Conservation (phyloP, 2,797 vertebrate genomes). For the Hippocampus kuda region DNA sequence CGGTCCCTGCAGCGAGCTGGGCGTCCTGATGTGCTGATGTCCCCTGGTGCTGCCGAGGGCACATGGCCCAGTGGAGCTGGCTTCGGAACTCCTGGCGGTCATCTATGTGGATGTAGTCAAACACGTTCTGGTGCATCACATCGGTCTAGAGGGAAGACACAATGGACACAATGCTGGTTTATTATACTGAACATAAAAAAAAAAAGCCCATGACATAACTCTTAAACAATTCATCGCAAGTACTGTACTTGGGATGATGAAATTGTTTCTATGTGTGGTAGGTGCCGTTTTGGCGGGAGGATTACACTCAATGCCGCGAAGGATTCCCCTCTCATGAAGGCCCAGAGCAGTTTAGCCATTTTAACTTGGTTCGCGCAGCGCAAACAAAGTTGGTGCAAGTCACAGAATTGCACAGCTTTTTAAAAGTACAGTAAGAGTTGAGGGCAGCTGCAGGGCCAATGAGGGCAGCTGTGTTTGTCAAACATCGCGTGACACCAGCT, state of each 20-base stretch:
- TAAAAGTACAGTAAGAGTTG: conserved; percentile 29
- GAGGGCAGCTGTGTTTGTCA: conserved; percentile 69
- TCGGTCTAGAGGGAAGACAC: conserved; percentile 74
- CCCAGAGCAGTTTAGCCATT: conserved; percentile 1
- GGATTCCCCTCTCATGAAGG: conserved; percentile 2
- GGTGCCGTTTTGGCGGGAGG: not conserved
- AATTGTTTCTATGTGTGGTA: not conserved
- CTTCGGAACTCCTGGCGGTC: conserved; percentile 88
- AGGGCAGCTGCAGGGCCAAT: conserved; percentile 48
- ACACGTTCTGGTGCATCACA: conserved; percentile 95
- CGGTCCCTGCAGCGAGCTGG: conserved; percentile 57
- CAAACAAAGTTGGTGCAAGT: conserved; percentile 16
- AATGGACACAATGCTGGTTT: no score
- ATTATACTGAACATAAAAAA: not conserved
- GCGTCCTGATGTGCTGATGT: conserved; percentile 60
- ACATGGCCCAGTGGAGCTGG: conserved; percentile 98
- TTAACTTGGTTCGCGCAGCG: not conserved
- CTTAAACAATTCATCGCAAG: no score
- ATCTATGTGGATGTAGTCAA: conserved; percentile 94
- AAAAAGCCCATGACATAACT: no score
- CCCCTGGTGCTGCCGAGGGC: conserved; percentile 71
- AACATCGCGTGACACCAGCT: conserved; percentile 70
- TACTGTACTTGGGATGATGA: not conserved
- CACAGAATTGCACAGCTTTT: conserved; percentile 17
- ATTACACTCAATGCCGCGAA: conserved; percentile 16